These are phyloP conservation scores for Macropis europaea DNA, from an alignment of 2,888 invertebrate species.

Conservation along the genomic window DNA sequence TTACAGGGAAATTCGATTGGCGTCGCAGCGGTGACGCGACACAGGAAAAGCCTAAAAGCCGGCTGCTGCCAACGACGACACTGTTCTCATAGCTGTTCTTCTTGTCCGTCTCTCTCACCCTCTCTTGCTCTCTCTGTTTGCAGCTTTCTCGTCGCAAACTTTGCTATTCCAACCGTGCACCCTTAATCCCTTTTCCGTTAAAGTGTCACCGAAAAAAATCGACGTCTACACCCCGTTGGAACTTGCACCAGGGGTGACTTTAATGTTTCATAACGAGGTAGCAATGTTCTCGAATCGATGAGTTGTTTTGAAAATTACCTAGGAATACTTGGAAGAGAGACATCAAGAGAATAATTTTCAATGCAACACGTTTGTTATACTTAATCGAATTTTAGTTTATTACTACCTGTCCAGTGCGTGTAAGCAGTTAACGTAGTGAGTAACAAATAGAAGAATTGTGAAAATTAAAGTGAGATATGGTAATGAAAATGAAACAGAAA, in stretches of 20 bases:
- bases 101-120: constrained; percentile 27
- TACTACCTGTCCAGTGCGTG: too few relatives aligned
- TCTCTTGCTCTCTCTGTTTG: constrained; percentile 27
- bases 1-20: neutral
- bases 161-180: constrained; percentile 54
- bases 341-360: too few relatives aligned
- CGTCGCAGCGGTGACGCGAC: constrained; percentile 8
- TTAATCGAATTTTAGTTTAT: too few relatives aligned
- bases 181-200: constrained; percentile 59
- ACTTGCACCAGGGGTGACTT: constrained; percentile 28
- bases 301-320: too few relatives aligned
- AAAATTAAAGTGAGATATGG: too few relatives aligned
- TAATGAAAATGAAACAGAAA: too few relatives aligned
- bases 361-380: too few relatives aligned
- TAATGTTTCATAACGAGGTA: neutral
- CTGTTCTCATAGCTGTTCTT: constrained; percentile 31
- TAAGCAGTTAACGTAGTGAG: too few relatives aligned
- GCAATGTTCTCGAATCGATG: too few relatives aligned
- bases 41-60: constrained; percentile 56
- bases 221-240: constrained; percentile 33
- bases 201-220: constrained; percentile 46
- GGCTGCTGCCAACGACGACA: constrained; percentile 49
- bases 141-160: constrained; percentile 47
- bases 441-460: too few relatives aligned
- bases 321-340: too few relatives aligned